Percentiles rank a stretch among this genome's conserved stretches.
Conservation (phyloP, 2,888 invertebrate species). For the Lepetodrilus schrolli region DNA sequence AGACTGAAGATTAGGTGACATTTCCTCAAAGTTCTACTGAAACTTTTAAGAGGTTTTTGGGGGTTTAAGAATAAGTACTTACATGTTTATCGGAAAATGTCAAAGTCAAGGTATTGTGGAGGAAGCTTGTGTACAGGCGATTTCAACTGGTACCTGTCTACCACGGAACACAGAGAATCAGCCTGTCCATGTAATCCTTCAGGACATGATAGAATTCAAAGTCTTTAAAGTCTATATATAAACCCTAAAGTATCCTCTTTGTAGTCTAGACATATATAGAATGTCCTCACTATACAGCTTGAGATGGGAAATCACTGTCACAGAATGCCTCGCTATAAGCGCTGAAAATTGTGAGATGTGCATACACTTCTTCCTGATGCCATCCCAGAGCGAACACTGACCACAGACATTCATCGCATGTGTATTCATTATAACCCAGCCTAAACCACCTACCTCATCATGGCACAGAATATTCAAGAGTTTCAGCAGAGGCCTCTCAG, state of each 20-base stretch:
- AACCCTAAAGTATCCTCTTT: constrained; percentile 22
- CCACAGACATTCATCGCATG: neutral
- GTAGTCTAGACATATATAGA: constrained; percentile 4
- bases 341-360: neutral
- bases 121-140: neutral
- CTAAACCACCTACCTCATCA: too few relatives aligned
- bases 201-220: constrained; percentile 26
- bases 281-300: neutral
- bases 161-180: neutral
- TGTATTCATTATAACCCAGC: neutral
- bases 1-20: constrained; percentile 13
- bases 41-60: constrained; percentile 7
- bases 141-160: neutral
- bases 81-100: constrained; percentile 14
- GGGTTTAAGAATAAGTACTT: constrained; percentile 4
- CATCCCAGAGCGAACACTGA: neutral
- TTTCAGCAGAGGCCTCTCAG: too few relatives aligned
- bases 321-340: neutral
- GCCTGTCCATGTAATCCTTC: neutral
- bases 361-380: constrained; percentile 3
- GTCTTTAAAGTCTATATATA: constrained; percentile 26
- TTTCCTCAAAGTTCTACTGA: constrained; percentile 10
- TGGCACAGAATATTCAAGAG: too few relatives aligned
- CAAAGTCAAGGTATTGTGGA: neutral
- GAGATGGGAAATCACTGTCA: too few relatives aligned